phyloP scores from a whole-genome alignment of 2,888 invertebrate genomes.

The Prenolepis imparis region DNA sequence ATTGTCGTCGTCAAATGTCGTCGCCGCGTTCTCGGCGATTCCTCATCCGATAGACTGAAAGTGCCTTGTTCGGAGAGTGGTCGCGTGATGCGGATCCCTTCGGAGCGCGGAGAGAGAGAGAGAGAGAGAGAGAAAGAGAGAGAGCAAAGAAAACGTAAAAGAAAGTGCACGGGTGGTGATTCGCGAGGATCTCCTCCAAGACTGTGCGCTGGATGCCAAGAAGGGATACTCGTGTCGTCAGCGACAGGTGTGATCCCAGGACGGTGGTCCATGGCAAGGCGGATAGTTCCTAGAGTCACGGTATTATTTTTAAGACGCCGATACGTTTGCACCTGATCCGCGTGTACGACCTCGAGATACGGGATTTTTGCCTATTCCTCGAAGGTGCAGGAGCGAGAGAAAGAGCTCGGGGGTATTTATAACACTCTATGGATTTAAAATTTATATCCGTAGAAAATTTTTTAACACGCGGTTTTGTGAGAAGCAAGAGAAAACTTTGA shows the following conservation, averaged over 20 bases:
- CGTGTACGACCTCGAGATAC: slow-evolving; percentile 61
- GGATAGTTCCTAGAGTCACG: slow-evolving; percentile 85
- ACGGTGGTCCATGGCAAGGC: slow-evolving; percentile 77
- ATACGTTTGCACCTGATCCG: slow-evolving; percentile 79
- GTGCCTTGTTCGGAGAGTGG: slow-evolving; percentile 78
- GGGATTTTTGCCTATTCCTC: neutral
- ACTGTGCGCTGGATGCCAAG: slow-evolving; percentile 31
- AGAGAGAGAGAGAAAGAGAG: neutral
- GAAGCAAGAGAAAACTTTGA: slow-evolving; percentile 1
- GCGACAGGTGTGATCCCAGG: slow-evolving; percentile 45
- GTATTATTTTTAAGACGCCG: slow-evolving; percentile 85
- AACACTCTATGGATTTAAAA: neutral
- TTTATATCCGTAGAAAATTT: neutral
- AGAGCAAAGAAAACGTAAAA: neutral
- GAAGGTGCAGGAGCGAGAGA: neutral
- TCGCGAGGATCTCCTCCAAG: slow-evolving; percentile 26
- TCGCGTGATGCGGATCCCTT: slow-evolving; percentile 60
- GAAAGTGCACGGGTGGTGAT: slow-evolving; percentile 6
- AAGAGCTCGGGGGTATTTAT: neutral
- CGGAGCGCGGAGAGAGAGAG: neutral
- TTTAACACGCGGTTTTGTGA: neutral
- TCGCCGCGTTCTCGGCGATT: slow-evolving; percentile 58
- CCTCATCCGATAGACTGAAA: slow-evolving; percentile 81
- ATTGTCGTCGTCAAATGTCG: slow-evolving; percentile 32
- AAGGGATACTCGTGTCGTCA: slow-evolving; percentile 26